Evolutionary conservation across 2,888 invertebrate genomes (phyloP), one percentile per base, ranked within the genome.

Genomic region (Drosophila neoperkinsi): DNA sequence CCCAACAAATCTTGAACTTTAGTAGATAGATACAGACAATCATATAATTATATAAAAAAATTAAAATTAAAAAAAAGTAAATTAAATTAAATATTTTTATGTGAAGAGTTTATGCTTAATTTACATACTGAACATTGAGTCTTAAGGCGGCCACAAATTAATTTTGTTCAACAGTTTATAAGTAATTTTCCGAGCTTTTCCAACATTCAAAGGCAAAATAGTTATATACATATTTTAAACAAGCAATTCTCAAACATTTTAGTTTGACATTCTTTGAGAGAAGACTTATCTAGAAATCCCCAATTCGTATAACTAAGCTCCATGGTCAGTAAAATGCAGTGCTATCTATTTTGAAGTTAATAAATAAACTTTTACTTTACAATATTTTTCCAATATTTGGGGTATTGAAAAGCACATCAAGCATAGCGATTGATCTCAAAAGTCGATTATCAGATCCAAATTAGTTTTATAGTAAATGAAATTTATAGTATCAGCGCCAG

Each of bases 1-100:
- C 7, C 56, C 62, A 33, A 57, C 31, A 34, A 30, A 41, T 5
- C 38, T 69, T 53, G 33, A 25, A 41, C 58, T 57, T 63, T 65
- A n/a, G 50, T 38, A 18, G 18, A 38, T 38, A 9, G 0, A 38
- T 38, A 18, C 38, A 38, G 4, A 10, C 18, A 18, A 38, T 18
- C 18, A 4, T 38, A 41, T 4, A 41, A 10, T 2, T n/a, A 41
- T 41, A 2, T 1, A 18, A 38, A 9, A 38, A 34, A 34, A 18
- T 25, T 21, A 21, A 18, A 7, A 7, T 38, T 5, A 34, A 34
- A 5, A 4, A 18, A 9, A 38, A 34, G 4, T 13, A 4, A 13
- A 34, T 13, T 13, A 4, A 13, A 13, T 38, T 18, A 18, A 38
- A 18, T 7, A 16, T 34, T 5, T 18, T 18, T 18, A 4, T 18